Evolutionary conservation across 1,140 invertebrate genomes (phyloP).

Genomic region (Temnothorax nylanderi): DNA sequence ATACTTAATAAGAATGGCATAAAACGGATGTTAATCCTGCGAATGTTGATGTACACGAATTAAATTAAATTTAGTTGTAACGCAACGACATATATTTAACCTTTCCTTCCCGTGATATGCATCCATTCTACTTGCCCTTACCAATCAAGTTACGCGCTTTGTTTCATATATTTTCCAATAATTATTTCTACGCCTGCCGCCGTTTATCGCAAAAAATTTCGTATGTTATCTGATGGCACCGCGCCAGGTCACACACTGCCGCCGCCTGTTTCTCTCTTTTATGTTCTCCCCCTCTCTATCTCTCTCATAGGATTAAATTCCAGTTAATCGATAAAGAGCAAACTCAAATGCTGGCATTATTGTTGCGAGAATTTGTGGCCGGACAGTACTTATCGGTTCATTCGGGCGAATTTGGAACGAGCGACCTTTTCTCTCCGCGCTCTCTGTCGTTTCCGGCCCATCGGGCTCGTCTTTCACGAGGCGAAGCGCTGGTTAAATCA

Average conservation of each 20-base stretch:
- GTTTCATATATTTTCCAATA: constrained; percentile 34
- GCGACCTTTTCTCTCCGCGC: not conserved
- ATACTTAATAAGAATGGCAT: not conserved
- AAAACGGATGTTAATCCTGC: not conserved
- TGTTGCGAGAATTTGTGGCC: constrained; percentile 44
- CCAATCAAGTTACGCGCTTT: not conserved
- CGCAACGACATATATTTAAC: not conserved
- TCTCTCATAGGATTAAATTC: constrained; percentile 20
- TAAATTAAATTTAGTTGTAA: not conserved
- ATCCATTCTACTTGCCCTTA: not conserved
- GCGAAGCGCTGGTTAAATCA: constrained; percentile 25
- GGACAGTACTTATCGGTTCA: constrained; percentile 40
- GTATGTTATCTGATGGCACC: constrained; percentile 44
- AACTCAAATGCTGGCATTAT: constrained; percentile 31
- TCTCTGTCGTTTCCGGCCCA: not conserved
- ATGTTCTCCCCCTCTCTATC: not conserved
- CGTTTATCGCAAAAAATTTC: constrained; percentile 27
- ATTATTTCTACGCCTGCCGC: constrained; percentile 25
- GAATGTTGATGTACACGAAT: not conserved
- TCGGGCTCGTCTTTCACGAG: not conserved
- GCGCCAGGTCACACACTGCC: constrained; percentile 32
- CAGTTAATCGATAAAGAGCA: constrained; percentile 44
- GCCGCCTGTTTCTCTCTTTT: not conserved
- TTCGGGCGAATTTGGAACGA: not conserved
- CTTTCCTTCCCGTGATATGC: not conserved